Evolutionary conservation across 1,140 invertebrate genomes (phyloP).

Genomic region (Trichomalopsis sarcophagae): DNA sequence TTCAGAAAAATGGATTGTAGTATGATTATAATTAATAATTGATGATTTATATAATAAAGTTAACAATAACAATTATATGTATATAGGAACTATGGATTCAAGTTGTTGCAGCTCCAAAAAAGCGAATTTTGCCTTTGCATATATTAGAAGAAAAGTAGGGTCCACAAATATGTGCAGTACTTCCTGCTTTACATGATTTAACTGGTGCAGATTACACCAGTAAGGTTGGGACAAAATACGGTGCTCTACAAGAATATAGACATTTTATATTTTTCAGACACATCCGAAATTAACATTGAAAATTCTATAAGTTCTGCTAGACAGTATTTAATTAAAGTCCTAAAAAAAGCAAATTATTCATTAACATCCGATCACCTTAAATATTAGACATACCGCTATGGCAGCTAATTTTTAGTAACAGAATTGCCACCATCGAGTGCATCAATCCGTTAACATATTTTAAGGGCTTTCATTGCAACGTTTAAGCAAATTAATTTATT

Average conservation of each 20-base stretch:
- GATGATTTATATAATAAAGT: neutral
- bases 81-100: slow-evolving; percentile 3
- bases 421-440: neutral
- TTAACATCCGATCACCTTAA: neutral
- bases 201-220: slow-evolving; percentile 33
- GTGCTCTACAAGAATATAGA: neutral
- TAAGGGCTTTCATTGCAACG: neutral
- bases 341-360: neutral
- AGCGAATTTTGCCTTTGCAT: neutral
- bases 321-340: neutral
- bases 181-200: slow-evolving; percentile 4
- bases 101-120: neutral
- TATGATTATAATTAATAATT: too few species aligned
- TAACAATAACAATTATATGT: neutral
- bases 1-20: too few species aligned
- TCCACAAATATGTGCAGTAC: neutral
- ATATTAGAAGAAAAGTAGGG: neutral
- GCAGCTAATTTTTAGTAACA: neutral
- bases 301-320: neutral
- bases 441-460: neutral
- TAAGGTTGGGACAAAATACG: slow-evolving; percentile 30
- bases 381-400: neutral
- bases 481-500: neutral
- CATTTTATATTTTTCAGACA: neutral
- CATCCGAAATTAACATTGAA: neutral